A percentile compares a stretch with the other conserved stretches of the same genome.
Conservation (phyloP, 2,113 vertebrate species). For the Nymphicus hollandicus region DNA sequence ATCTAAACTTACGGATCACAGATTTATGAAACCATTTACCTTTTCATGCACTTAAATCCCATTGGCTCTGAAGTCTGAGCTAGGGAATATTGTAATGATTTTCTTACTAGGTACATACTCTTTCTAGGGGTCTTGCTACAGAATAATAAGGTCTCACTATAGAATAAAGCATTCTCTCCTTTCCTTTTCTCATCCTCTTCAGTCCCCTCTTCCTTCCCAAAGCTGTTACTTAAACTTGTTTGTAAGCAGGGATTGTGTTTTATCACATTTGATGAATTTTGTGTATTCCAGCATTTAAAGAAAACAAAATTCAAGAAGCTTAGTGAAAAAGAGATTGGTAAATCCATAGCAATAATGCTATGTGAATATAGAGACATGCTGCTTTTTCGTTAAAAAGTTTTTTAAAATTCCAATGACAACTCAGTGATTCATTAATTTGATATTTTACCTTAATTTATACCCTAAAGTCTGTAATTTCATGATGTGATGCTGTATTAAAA, state of each 20-base stretch:
- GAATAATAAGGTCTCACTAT: background rate
- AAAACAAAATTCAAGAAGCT: background rate
- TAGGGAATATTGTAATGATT: background rate
- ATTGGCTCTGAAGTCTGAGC: background rate
- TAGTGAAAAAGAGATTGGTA: background rate
- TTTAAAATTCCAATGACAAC: background rate
- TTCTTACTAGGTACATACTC: background rate
- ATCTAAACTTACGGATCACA: background rate
- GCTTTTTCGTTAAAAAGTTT: background rate
- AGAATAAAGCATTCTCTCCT: background rate
- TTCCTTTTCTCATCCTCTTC: background rate
- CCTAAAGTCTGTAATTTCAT: background rate
- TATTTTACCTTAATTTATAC: conserved; percentile 9
- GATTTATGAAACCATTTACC: background rate
- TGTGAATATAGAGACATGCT: background rate
- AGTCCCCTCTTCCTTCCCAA: background rate
- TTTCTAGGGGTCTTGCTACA: background rate
- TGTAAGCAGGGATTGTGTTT: background rate
- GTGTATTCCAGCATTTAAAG: background rate
- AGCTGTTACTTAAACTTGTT: background rate
- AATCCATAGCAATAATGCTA: background rate
- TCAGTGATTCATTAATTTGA: background rate
- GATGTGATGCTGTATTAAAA: background rate
- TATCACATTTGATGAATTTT: background rate
- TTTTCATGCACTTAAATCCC: background rate